phyloP scores from a whole-genome alignment of 1,140 invertebrate species.

The Adoxophyes honmai region DNA sequence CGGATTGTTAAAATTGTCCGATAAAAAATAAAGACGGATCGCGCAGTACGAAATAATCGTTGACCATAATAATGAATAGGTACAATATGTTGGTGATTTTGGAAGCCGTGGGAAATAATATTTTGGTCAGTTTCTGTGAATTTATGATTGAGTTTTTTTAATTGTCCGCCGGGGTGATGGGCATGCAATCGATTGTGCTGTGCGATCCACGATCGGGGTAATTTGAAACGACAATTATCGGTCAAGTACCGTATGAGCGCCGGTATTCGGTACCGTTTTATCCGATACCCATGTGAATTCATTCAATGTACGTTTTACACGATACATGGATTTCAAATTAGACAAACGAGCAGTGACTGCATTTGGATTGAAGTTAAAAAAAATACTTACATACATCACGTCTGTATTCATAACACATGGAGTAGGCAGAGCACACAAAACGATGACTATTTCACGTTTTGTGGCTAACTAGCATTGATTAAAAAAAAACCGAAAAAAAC shows the following conservation, averaged over 20 bases:
- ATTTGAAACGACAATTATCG: constrained; percentile 28
- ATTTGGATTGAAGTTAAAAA: too few species aligned
- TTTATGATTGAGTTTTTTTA: constrained; percentile 46
- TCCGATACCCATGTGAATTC: constrained; percentile 3
- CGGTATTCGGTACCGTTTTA: constrained; percentile 11
- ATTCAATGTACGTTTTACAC: constrained; percentile 1
- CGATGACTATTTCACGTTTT: too few species aligned
- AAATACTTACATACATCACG: too few species aligned
- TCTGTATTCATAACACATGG: too few species aligned
- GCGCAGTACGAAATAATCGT: not conserved
- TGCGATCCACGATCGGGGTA: constrained; percentile 38
- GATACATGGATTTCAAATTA: not conserved
- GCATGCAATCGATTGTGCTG: constrained; percentile 42
- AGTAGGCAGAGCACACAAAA: too few species aligned
- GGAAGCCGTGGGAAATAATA: constrained; percentile 51
- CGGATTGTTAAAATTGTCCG: not conserved
- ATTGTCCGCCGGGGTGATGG: constrained; percentile 38
- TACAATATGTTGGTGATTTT: constrained; percentile 15
- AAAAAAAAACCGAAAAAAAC: too few species aligned
- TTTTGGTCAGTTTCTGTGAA: constrained; percentile 39
- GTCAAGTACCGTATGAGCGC: constrained; percentile 27
- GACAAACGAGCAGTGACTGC: not conserved
- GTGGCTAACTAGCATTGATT: too few species aligned
- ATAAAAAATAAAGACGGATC: not conserved
- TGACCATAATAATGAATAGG: constrained; percentile 9